Conservation (phyloP, 2,888 invertebrate species). For the Andrena praecox region DNA sequence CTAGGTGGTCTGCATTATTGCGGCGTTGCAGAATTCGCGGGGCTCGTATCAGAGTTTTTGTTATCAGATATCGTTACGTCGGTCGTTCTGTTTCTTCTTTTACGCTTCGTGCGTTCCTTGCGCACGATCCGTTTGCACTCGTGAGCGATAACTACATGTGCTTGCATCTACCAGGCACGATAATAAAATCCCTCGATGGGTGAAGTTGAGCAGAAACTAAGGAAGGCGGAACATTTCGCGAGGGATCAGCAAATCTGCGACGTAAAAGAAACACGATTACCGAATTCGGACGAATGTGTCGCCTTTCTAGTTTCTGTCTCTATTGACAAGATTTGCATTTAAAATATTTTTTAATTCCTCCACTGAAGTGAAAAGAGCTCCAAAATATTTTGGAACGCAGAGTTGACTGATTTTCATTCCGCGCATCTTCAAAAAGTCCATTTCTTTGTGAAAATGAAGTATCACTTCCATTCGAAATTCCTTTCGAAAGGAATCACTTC, state of each 20-base stretch:
- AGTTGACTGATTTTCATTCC: too few relatives aligned
- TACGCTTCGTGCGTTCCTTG: constrained; percentile 2
- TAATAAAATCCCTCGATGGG: constrained; percentile 36
- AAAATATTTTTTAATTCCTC: neutral
- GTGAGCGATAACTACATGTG: neutral
- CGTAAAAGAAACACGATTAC: neutral
- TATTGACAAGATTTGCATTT: neutral
- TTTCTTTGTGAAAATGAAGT: too few relatives aligned
- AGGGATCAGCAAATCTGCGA: neutral
- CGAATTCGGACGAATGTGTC: neutral
- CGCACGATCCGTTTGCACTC: neutral
- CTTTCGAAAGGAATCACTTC: neutral
- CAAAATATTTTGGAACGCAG: too few relatives aligned
- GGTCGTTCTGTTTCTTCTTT: neutral
- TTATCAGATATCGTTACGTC: constrained; percentile 44
- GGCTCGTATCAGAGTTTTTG: constrained; percentile 33
- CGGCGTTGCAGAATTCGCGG: constrained; percentile 8
- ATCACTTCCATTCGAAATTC: too few relatives aligned
- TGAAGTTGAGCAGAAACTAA: constrained; percentile 6
- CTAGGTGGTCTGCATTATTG: constrained; percentile 7
- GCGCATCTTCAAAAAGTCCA: too few relatives aligned
- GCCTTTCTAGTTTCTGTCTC: neutral
- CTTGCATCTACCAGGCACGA: neutral
- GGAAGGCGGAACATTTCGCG: neutral
- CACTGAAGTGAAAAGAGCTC: neutral